Base-by-base conservation (phyloP, 2,113 vertebrate genomes). In the Strigops habroptila region DNA sequence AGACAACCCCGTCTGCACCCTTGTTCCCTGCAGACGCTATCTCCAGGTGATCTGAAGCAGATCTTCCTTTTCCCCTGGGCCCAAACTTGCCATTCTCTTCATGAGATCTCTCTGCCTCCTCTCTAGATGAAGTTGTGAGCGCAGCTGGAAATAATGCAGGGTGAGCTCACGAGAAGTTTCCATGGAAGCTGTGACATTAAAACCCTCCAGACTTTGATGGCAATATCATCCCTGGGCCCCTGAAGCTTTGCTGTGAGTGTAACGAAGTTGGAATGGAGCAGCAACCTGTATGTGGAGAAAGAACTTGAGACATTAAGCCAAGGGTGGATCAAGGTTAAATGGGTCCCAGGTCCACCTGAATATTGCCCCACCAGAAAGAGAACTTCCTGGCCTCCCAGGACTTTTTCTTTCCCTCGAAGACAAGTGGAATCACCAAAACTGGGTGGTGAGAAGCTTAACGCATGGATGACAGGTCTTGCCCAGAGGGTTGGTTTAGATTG, bases 71-170 rank as follows among this genome's bases (percentile, higher is more conserved):
- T 63, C 5, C 10, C 14, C 19, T 1, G 0, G n/a, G 41, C 43
- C 43, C 37, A 64, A 44, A 49, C 41, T 24, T 6, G 4, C 24
- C 24, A 18, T 43, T 52, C 52, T 82, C 37, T 53, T 78, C 43
- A 7, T 2, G 1, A 60, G 22, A 81, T 12, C 31, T 62, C 37
- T 41, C 75, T 74, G 9, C 31, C 46, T 21, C 46, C 5, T 39
- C 30, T 85, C 35, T 19, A 4, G 18, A 18, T 13, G 55, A 59
- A 93, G 15, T 9, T 35, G 37, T 82, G n/a, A 93, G 68, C 37
- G 44, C 88, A 94, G 94, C 53, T 86, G 82, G 84, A 94, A 96
- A 70, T 77, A 80, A 88, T 70, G 68, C 37, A 90, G 49, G 21
- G 63, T 60, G 70, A 95, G 44, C 33, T 85, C 74, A 79, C 2